Conservation (phyloP, 2,797 vertebrate genomes). For the Scolopax rusticola region DNA sequence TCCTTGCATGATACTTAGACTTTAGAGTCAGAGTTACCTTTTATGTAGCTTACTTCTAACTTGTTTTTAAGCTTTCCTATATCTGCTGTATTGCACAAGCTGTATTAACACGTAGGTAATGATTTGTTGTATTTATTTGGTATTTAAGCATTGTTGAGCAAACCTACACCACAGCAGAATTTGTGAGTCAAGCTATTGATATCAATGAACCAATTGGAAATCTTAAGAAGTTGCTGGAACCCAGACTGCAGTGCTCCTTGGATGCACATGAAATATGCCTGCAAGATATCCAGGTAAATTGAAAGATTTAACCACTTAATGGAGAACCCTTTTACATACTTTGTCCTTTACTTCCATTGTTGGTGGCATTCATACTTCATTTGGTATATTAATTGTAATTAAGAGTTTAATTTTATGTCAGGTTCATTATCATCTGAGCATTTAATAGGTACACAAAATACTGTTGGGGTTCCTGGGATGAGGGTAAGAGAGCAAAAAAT, state of each 20-base stretch:
- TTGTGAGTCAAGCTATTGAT: constrained; percentile 98
- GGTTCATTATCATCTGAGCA: not conserved
- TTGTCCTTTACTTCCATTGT: not conserved
- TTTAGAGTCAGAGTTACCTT: not conserved
- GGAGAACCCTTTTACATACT: not conserved
- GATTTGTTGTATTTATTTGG: constrained; percentile 21
- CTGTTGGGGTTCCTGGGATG: not conserved
- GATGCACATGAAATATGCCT: constrained; percentile 96
- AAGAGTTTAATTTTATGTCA: not conserved
- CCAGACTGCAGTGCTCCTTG: constrained; percentile 92
- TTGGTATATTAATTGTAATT: not conserved
- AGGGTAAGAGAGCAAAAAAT: not conserved
- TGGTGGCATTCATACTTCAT: not conserved
- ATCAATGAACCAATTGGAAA: constrained; percentile 98
- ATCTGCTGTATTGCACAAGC: not conserved
- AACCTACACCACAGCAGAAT: constrained; percentile 92
- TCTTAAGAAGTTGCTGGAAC: constrained; percentile 96
- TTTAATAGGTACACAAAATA: not conserved
- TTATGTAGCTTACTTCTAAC: not conserved
- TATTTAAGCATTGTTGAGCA: constrained; percentile 92
- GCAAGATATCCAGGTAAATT: constrained; percentile 95
- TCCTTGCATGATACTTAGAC: not conserved
- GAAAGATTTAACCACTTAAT: not conserved
- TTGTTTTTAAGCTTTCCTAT: not conserved
- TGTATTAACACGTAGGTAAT: not conserved